Base-by-base conservation (phyloP, 2,797 vertebrate species). In the Allobates femoralis region DNA sequence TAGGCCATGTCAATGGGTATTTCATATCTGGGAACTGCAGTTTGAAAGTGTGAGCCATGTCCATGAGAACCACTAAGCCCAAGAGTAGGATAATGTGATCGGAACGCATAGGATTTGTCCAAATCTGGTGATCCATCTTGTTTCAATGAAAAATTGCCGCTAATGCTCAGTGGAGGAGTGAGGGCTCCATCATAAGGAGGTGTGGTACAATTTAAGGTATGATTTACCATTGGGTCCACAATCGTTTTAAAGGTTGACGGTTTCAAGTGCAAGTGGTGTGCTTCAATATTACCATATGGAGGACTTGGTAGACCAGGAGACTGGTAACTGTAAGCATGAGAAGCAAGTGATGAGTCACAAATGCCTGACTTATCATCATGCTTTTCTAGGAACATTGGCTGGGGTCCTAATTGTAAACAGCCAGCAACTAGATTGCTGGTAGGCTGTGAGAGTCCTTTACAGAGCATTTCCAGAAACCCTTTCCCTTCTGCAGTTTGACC, bases 341-440 rank as follows among this genome's bases (percentile, higher is more conserved):
- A 90, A 18, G 92, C n/a, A 0, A 94, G 91, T 0, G 93, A 83
- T 0, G 95, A 88, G 7, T 96, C 96, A 73, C 93, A 94, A 28
- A 58, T 62, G 0, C 91, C n/a, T 23, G 89, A 30, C 87, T 97
- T 97, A 81, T 97, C 97, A 16, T 99, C 97, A 0, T 93, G 94
- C 80, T 97, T 97, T 91, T 95, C 96, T 86, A 95, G 86, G 85
- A 96, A 92, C n/a, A 95, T 82, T 12, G 97, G 89, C 76, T 93
- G 94, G 1, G 96, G 93, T 18, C 96, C 96, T 89, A 99, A 91
- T 93, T 99, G 98, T 74, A 99, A 92, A 62, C 97, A 99, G 1
- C 98, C 98, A 0, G 98, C 97, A 87, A 99, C 97, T 5, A 99
- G 91, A 92, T 99, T 99, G 90, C 97, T 99, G 87, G 98, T 99